These are phyloP conservation scores for Phlogophora meticulosa DNA, from an alignment of 2,888 invertebrate species.

Conservation along the genomic window DNA sequence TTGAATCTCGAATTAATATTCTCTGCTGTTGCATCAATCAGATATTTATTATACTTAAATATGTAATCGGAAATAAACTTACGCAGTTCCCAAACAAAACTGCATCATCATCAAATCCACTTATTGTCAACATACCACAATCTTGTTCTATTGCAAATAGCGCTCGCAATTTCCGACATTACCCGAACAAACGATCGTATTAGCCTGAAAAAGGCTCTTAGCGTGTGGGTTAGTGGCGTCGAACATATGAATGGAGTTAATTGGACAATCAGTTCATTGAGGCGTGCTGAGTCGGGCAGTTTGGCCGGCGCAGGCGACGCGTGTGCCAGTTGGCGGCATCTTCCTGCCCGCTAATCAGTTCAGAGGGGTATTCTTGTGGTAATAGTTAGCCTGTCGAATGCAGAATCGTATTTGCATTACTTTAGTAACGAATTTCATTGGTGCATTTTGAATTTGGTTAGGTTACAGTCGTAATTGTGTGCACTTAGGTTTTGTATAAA, in stretches of 20 bases:
- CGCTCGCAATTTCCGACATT: slow-evolving; percentile 73
- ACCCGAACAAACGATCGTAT: slow-evolving; percentile 76
- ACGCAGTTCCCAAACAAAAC: slow-evolving; percentile 17
- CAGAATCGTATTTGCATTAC: slow-evolving; percentile 49
- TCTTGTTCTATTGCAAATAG: slow-evolving; percentile 58
- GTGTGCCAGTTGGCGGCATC: slow-evolving; percentile 86
- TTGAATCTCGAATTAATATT: not conserved
- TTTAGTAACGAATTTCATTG: slow-evolving; percentile 28
- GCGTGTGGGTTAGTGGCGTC: slow-evolving; percentile 74
- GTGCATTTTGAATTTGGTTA: slow-evolving; percentile 5
- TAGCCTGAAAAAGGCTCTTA: slow-evolving; percentile 79
- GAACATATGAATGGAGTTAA: slow-evolving; percentile 88
- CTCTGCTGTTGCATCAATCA: not conserved
- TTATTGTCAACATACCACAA: slow-evolving; percentile 50
- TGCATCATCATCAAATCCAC: slow-evolving; percentile 32
- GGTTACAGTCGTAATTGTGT: not conserved
- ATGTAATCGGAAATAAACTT: not conserved
- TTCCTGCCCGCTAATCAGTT: slow-evolving; percentile 80
- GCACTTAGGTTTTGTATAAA: not conserved
- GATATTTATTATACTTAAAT: too few relatives aligned
- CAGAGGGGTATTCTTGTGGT: slow-evolving; percentile 73
- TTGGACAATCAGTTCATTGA: slow-evolving; percentile 87
- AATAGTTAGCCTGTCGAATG: slow-evolving; percentile 62
- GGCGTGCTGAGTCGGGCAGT: slow-evolving; percentile 82
- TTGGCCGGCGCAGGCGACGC: slow-evolving; percentile 79